Evolutionary conservation across 1,140 invertebrate genomes (phyloP), one percentile per base, ranked within the genome.

Genomic region (Drosophila chauvacae): DNA sequence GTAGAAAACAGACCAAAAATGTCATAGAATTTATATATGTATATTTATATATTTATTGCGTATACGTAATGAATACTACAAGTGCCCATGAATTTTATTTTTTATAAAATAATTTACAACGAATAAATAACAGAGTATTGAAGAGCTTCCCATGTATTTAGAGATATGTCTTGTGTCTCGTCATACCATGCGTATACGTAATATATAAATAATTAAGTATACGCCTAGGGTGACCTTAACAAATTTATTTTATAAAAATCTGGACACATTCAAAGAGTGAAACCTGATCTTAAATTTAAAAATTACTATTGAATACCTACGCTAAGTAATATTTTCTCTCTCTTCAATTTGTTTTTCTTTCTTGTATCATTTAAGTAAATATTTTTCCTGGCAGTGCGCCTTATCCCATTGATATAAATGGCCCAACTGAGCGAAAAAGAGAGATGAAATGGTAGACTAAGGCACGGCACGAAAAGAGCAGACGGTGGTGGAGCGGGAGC

Each of bases 321-420:
- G 4, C 2, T n/a, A 7, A 16, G 16, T 16, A 39, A 37, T 37
- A 37, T 7, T 7, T 41, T 7, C 35, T 37, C 13, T 14, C 9
- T 28, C 0, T 5, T 28, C 26, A 11, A 23, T 4, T 18, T 20
- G 1, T 47, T 14, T 14, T n/a, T 3, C 16, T n/a, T 16, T 41
- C 16, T n/a, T 7, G n/a, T n/a, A 9, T 42, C 10, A 23, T 13
- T 39, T 7, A 42, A 10, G 9, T 26, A 7, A 35, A 14, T 39
- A 28, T 47, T 70, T 81, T 78, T 37, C 35, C 42, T 55, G 30
- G 26, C 62, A 72, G 83, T 87, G 84, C 39, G n/a, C n/a, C 41
- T 56, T 48, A 61, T 50, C 63, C 74, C 56, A 69, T 72, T 71
- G 76, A 87, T 85, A 81, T 79, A 86, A 81, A 86, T 75, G 80